A percentile compares a stretch with the other conserved stretches of the same genome.
These are phyloP conservation scores for Eriocheir sinensis DNA, from an alignment of 1,140 invertebrate species.

Conservation along the genomic window DNA sequence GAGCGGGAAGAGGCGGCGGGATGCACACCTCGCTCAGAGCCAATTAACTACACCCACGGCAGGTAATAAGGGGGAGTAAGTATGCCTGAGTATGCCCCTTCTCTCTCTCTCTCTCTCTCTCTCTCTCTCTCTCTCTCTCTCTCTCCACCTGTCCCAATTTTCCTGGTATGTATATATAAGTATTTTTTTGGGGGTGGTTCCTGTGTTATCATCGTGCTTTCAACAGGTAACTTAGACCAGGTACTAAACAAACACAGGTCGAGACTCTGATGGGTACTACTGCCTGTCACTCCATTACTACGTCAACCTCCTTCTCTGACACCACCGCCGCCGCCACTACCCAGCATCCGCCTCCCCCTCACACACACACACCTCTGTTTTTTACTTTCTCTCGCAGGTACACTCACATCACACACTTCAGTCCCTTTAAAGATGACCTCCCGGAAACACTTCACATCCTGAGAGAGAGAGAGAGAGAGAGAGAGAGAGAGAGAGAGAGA, in stretches of 20 bases:
- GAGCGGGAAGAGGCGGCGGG: background rate
- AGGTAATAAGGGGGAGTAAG: background rate
- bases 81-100: background rate
- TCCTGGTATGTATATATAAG: background rate
- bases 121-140: constrained; percentile 29
- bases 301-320: background rate
- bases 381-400: background rate
- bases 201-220: too few species aligned
- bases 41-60: background rate
- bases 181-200: background rate
- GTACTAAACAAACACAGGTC: background rate
- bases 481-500: constrained; percentile 22
- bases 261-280: background rate
- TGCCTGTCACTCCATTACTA: background rate
- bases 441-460: constrained; percentile 13
- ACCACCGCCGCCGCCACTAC: too few species aligned
- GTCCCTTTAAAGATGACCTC: constrained; percentile 5
- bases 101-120: constrained; percentile 35
- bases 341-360: background rate
- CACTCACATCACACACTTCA: constrained; percentile 19
- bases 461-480: background rate
- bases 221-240: background rate
- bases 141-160: background rate
- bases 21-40: background rate
- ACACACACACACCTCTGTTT: background rate